Base-by-base conservation (phyloP, 2,888 invertebrate genomes). In the Parasteatoda lunata region DNA sequence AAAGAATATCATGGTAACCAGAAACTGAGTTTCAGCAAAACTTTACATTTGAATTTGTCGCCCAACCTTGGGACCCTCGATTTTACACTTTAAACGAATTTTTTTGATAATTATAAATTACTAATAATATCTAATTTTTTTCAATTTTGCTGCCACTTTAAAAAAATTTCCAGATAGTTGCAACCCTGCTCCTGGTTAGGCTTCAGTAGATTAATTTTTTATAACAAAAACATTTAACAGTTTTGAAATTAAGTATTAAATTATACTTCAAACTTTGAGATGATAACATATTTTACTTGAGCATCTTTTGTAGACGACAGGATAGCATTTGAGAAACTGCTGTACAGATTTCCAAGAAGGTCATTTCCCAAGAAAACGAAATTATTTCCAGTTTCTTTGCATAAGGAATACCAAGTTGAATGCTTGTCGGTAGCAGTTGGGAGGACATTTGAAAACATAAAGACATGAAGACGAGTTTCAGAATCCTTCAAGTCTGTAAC, bases 281-380 rank as follows among this genome's bases (percentile, higher is more conserved):
- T 30, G 0, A 2, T 2, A 30, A 30, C 30, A 30, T 30, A 30
- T 30, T 2, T 30, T 81, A 85, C 84, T 45, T 79, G 4, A 9
- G 59, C 68, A 5, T 70, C 52, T 49, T 30, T 45, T 7, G 11
- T 30, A 9, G n/a, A 11, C n/a, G 1, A 69, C 73, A 5, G 15
- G 5, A 85, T 13, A 51, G 70, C 54, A 15, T 75, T 65, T 5
- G 8, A 13, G 11, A 85, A 85, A 9, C 69, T 70, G 11, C 69
- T 59, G 69, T 69, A 65, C 47, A 85, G 51, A 30, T 85, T 64
- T 4, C 69, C 59, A 11, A 79, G 51, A 13, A 15, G 9, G 64
- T 84, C 75, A 0, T 7, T 5, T 65, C 15, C 54, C 15, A 85
- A 5, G 30, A 68, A n/a, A 13, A 70, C 45, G 6, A 85, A 79